phyloP scores from a whole-genome alignment of 2,113 vertebrate species.

The Microcebus jonahi region DNA sequence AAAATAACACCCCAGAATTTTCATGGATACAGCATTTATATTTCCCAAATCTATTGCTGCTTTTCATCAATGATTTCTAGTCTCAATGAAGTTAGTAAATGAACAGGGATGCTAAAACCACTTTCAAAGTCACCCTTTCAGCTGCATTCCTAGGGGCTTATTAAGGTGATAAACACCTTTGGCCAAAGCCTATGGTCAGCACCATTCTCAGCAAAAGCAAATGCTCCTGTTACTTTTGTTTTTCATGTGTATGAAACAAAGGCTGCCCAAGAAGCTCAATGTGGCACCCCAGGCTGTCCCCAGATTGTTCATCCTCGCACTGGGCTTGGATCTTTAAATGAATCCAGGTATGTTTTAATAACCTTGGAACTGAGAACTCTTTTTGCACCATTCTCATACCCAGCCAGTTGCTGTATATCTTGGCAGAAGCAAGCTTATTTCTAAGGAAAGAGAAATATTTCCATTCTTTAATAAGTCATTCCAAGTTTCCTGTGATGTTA shows the following conservation, averaged over 20 bases:
- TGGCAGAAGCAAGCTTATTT: conserved; percentile 84
- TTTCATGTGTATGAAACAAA: conserved; percentile 11
- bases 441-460: conserved; percentile 86
- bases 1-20: background rate
- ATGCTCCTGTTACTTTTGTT: conserved; percentile 10
- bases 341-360: conserved; percentile 85
- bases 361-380: conserved; percentile 78
- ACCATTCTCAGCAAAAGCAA: conserved; percentile 35
- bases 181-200: conserved; percentile 40
- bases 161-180: conserved; percentile 69
- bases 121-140: conserved; percentile 41
- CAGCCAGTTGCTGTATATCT: conserved; percentile 84
- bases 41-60: background rate
- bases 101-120: background rate
- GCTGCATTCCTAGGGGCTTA: background rate
- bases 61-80: conserved; percentile 3
- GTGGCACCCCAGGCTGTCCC: background rate
- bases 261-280: background rate
- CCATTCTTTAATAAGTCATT: conserved; percentile 88
- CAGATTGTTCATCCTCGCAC: background rate
- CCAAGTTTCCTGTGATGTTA: conserved; percentile 88
- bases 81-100: background rate
- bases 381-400: conserved; percentile 75
- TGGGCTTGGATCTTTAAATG: conserved; percentile 53
- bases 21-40: background rate